Evolutionary conservation across 2,797 vertebrate genomes (phyloP).

Genomic region (Danio tinwini): DNA sequence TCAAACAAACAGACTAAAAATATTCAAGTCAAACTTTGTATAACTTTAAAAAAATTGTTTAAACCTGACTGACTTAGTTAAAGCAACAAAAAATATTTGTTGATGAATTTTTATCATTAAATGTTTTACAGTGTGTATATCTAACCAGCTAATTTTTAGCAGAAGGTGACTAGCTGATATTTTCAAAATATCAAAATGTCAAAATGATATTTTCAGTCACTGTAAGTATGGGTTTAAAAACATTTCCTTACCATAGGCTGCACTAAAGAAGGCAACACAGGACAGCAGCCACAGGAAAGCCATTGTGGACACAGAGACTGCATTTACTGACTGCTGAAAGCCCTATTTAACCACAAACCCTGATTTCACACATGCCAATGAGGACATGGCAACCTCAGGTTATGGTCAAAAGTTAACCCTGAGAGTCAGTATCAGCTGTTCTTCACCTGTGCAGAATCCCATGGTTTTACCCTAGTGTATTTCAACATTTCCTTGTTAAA

Average conservation of each 20-base stretch:
- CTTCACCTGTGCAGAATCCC: conserved; percentile 47
- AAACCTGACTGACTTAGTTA: too few relatives aligned
- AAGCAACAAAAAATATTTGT: too few relatives aligned
- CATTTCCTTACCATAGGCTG: conserved; percentile 72
- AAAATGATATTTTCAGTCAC: not conserved
- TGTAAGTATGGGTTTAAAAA: not conserved
- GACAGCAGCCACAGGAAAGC: conserved; percentile 76
- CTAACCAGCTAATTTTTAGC: too few relatives aligned
- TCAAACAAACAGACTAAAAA: too few relatives aligned
- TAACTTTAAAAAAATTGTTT: too few relatives aligned
- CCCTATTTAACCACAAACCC: conserved; percentile 60
- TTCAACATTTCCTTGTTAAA: not conserved
- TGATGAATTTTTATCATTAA: too few relatives aligned
- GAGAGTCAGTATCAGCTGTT: conserved; percentile 40
- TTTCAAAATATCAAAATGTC: too few relatives aligned
- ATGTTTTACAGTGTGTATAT: too few relatives aligned
- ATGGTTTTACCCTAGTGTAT: conserved; percentile 9
- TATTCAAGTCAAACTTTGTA: too few relatives aligned
- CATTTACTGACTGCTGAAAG: not conserved
- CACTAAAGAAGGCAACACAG: conserved; percentile 74
- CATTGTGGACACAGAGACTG: conserved; percentile 61
- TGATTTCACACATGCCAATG: conserved; percentile 58
- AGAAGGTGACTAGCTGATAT: not conserved
- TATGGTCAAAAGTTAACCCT: conserved; percentile 32
- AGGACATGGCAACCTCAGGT: not conserved